These are phyloP conservation scores for Junonia oenone DNA, from an alignment of 2,888 invertebrate species.

Conservation along the genomic window DNA sequence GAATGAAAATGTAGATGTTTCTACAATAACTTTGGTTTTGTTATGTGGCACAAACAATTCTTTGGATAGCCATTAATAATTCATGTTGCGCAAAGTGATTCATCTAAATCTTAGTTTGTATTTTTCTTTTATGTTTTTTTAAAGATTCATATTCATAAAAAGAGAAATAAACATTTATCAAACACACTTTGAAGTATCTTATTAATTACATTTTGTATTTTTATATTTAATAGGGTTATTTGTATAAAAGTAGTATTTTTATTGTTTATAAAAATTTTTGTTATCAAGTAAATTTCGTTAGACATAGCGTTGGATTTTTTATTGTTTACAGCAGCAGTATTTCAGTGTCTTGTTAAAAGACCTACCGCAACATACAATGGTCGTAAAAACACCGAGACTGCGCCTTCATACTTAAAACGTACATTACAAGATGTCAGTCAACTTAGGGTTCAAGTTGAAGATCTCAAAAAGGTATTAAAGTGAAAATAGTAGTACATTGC, in stretches of 20 bases:
- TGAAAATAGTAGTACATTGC: not conserved
- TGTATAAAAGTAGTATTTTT: too few relatives aligned
- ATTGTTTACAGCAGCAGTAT: slow-evolving; percentile 34
- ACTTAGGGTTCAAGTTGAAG: slow-evolving; percentile 48
- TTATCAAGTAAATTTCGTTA: too few relatives aligned
- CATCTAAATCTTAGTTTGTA: not conserved
- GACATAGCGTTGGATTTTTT: not conserved
- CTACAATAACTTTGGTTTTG: slow-evolving; percentile 3
- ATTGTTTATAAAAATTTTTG: too few relatives aligned
- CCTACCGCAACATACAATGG: slow-evolving; percentile 22
- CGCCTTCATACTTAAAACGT: slow-evolving; percentile 38
- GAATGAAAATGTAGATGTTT: slow-evolving; percentile 13
- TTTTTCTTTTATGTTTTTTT: not conserved
- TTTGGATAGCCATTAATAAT: slow-evolving; percentile 16
- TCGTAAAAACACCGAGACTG: slow-evolving; percentile 19
- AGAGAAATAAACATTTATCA: too few relatives aligned
- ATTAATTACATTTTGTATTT: too few relatives aligned
- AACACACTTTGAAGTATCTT: too few relatives aligned
- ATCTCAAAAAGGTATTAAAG: slow-evolving; percentile 50
- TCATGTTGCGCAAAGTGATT: slow-evolving; percentile 5
- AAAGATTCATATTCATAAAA: too few relatives aligned
- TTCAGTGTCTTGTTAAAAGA: slow-evolving; percentile 39
- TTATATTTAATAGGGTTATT: too few relatives aligned
- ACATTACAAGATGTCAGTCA: slow-evolving; percentile 49
- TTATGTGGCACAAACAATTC: slow-evolving; percentile 9